Percentiles rank a stretch among this genome's conserved stretches.
Evolutionary conservation across 2,797 vertebrate species (phyloP).

Genomic region (Pogonophryne albipinna): DNA sequence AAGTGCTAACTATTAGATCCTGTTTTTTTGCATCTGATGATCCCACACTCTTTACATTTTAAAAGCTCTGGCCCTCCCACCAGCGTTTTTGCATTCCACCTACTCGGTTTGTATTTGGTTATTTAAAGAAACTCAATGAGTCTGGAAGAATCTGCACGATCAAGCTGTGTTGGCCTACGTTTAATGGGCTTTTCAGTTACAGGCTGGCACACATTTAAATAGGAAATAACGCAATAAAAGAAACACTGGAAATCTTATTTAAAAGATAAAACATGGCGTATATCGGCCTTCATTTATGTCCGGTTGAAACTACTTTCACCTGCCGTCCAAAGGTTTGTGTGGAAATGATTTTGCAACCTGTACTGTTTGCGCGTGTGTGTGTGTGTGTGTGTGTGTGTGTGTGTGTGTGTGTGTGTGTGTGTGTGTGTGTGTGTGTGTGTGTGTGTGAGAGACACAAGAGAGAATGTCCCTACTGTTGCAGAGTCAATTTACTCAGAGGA

Average conservation of each 20-base stretch:
- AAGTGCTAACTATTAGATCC: neutral
- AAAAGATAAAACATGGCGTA: neutral
- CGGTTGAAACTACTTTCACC: neutral
- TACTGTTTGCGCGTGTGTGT: conserved; percentile 19
- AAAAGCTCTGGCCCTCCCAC: conserved; percentile 37
- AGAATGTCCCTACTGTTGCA: conserved; percentile 5
- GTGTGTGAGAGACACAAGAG: neutral
- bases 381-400: conserved; percentile 8
- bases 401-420: neutral
- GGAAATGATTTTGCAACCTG: conserved; percentile 10
- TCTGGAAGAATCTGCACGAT: neutral
- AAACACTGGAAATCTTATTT: neutral
- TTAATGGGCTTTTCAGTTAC: too few species aligned
- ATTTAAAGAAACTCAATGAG: conserved; percentile 6
- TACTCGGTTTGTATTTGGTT: conserved; percentile 8
- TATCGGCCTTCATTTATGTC: neutral
- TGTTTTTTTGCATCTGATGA: conserved; percentile 15
- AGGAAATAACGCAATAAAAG: neutral
- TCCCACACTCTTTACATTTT: conserved; percentile 9
- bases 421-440: too few species aligned
- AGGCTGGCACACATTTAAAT: neutral
- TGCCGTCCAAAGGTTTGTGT: conserved; percentile 54
- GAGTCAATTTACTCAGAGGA: conserved; percentile 15
- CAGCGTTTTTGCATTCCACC: conserved; percentile 38
- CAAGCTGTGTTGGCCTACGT: neutral